Conservation (phyloP, 2,797 vertebrate genomes). For the Glossophaga mutica region DNA sequence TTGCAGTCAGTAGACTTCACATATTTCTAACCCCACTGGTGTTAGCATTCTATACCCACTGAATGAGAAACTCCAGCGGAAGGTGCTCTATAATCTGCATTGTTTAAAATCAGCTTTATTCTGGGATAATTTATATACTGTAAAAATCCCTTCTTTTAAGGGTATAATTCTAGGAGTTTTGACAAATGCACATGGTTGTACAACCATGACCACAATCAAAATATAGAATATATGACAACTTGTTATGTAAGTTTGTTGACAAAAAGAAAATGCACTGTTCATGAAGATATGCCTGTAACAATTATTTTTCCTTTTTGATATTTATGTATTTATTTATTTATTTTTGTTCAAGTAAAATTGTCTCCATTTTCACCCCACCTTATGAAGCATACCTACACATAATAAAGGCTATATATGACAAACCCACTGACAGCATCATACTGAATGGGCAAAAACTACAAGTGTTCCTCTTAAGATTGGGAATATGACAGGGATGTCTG, state of each 20-base stretch:
- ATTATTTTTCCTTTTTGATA: not conserved
- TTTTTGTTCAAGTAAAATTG: too few relatives aligned
- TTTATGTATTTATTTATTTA: too few relatives aligned
- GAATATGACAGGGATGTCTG: too few relatives aligned
- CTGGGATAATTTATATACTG: not conserved
- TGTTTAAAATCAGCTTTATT: constrained; percentile 6
- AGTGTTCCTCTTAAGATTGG: too few relatives aligned
- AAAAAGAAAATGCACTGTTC: not conserved
- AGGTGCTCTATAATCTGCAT: not conserved
- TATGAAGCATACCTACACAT: too few relatives aligned
- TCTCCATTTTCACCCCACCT: too few relatives aligned
- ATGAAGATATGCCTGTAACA: not conserved
- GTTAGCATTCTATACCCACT: not conserved
- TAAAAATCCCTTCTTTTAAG: not conserved
- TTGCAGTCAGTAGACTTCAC: not conserved
- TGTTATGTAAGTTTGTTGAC: not conserved
- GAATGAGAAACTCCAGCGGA: not conserved
- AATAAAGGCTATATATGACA: too few relatives aligned
- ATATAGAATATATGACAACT: not conserved
- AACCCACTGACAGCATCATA: too few relatives aligned
- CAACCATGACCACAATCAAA: not conserved
- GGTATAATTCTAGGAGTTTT: not conserved
- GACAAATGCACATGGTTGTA: not conserved
- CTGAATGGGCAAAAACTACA: too few relatives aligned
- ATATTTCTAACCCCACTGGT: not conserved